Conservation (phyloP, 2,888 invertebrate genomes). For the Lepas anatifera region DNA sequence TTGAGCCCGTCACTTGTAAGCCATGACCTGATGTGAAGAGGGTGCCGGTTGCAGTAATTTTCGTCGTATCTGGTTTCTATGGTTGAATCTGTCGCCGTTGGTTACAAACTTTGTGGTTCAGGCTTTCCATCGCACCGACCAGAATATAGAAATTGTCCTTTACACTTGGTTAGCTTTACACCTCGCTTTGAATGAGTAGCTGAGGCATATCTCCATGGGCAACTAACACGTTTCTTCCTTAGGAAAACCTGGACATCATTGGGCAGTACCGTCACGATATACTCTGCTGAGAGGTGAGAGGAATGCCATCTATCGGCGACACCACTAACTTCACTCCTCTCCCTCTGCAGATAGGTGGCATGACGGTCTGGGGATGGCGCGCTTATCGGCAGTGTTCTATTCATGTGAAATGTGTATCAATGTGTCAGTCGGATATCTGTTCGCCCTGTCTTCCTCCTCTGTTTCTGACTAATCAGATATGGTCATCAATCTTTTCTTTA, state of each 20-base stretch:
- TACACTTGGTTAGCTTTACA: not conserved
- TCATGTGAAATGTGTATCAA: too few relatives aligned
- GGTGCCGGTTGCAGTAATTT: too few relatives aligned
- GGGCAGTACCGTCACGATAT: conserved; percentile 42
- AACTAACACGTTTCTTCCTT: conserved; percentile 28
- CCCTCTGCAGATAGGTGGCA: conserved; percentile 8
- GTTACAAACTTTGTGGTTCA: not conserved
- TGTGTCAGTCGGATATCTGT: too few relatives aligned
- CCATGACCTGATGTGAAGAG: too few relatives aligned
- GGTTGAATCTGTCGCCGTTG: not conserved
- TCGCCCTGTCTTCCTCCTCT: not conserved
- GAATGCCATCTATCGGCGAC: not conserved
- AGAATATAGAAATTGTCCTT: not conserved
- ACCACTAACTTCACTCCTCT: not conserved
- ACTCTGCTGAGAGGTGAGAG: conserved; percentile 12
- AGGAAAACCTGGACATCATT: conserved; percentile 61
- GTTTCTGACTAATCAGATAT: not conserved
- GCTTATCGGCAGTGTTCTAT: too few relatives aligned
- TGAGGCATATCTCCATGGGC: not conserved
- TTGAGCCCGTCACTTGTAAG: too few relatives aligned
- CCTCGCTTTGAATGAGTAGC: conserved; percentile 11
- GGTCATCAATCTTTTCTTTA: not conserved
- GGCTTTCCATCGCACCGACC: not conserved
- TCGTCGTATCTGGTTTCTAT: too few relatives aligned
- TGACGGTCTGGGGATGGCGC: not conserved